A percentile compares a stretch with the other conserved stretches of the same genome.
These are phyloP conservation scores for Corythornis leucogaster DNA, from an alignment of 2,797 vertebrate species.

Conservation along the genomic window DNA sequence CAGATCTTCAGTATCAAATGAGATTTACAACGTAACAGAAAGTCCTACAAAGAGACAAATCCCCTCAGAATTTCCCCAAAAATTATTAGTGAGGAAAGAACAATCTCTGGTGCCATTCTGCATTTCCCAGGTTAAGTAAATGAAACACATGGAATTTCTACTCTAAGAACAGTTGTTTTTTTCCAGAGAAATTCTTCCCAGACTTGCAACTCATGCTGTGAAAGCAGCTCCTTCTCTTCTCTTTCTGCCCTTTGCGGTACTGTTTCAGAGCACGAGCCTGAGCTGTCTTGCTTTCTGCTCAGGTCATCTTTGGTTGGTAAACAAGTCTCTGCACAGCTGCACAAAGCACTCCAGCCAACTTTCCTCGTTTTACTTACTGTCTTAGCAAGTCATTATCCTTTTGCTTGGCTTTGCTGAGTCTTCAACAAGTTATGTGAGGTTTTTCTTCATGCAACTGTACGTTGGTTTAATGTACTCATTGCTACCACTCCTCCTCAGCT, in stretches of 20 bases:
- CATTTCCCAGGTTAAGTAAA: constrained; percentile 16
- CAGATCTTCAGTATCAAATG: neutral
- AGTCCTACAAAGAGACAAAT: neutral
- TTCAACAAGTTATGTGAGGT: neutral
- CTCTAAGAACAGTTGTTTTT: neutral
- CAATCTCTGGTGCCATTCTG: neutral
- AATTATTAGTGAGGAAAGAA: neutral
- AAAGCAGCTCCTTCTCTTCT: neutral
- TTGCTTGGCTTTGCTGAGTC: neutral
- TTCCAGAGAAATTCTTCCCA: neutral
- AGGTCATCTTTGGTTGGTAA: neutral
- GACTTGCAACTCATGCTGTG: neutral
- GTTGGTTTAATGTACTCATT: neutral
- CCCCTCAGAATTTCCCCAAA: neutral
- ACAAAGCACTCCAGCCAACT: neutral
- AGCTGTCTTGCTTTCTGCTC: neutral
- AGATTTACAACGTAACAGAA: neutral
- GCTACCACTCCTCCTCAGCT: neutral
- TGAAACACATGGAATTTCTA: constrained; percentile 9
- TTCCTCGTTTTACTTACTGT: neutral
- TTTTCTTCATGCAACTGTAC: neutral
- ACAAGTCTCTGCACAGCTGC: neutral
- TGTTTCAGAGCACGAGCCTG: neutral
- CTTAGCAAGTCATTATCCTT: neutral
- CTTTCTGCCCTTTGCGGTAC: neutral